phyloP scores from a whole-genome alignment of 2,113 vertebrate species.

The Anguilla rostrata region DNA sequence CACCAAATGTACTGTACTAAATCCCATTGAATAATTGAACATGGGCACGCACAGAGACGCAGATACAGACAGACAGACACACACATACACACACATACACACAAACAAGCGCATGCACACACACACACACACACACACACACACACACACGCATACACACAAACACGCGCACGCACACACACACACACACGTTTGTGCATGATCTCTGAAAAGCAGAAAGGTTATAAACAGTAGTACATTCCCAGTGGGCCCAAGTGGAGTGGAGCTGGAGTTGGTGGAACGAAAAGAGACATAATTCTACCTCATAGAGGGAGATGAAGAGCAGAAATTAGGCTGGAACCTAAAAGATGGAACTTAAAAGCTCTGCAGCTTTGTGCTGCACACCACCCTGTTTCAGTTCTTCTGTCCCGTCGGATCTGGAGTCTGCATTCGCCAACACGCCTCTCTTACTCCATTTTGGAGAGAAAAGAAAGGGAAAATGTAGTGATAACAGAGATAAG shows the following conservation, averaged over 20 bases:
- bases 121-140: neutral
- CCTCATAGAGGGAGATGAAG: neutral
- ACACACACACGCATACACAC: neutral
- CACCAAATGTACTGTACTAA: too few relatives aligned
- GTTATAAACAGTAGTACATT: neutral
- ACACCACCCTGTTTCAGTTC: neutral
- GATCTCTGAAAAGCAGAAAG: neutral
- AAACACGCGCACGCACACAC: neutral
- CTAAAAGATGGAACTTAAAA: too few relatives aligned
- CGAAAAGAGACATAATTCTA: neutral
- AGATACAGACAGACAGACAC: slow-evolving; percentile 19
- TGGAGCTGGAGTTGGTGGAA: neutral
- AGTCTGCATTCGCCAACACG: neutral
- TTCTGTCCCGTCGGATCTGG: neutral
- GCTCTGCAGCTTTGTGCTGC: neutral
- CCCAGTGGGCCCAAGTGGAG: neutral
- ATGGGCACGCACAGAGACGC: slow-evolving; percentile 17
- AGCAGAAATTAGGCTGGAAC: neutral
- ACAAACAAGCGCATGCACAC: neutral
- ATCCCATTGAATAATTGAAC: slow-evolving; percentile 16
- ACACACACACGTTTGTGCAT: neutral
- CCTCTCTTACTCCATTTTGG: too few relatives aligned
- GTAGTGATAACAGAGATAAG: neutral
- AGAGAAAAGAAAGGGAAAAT: neutral
- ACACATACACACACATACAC: slow-evolving; percentile 1